Conservation (phyloP, 2,113 vertebrate genomes). For the Takifugu bimaculatus region DNA sequence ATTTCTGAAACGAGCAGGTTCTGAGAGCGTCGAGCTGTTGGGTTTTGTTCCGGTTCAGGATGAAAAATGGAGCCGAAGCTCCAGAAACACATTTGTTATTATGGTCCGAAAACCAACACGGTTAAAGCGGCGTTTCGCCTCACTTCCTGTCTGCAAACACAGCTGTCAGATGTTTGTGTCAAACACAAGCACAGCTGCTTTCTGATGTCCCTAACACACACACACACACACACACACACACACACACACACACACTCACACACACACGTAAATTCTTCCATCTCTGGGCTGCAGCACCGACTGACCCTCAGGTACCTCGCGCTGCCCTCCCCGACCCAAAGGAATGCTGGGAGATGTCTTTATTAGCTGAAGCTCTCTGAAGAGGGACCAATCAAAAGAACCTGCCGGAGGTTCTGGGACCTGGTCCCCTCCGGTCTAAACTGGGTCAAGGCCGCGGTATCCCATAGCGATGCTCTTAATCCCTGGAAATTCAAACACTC, state of each 20-base stretch:
- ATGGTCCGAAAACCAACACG: background rate
- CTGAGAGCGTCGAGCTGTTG: no score
- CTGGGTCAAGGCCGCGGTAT: conserved; percentile 11
- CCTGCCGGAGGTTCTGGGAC: background rate
- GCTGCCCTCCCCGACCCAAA: no score
- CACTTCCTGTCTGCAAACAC: conserved; percentile 21
- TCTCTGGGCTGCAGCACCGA: no score
- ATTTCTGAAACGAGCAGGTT: no score
- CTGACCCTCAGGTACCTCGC: no score
- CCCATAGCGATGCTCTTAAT: conserved; percentile 15
- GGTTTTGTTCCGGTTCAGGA: no score
- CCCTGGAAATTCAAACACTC: conserved; percentile 22
- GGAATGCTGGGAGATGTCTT: no score
- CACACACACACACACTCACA: conserved; percentile 3
- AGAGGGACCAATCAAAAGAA: no score
- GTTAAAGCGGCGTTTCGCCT: background rate
- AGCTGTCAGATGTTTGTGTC: conserved; percentile 20
- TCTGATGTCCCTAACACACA: conserved; percentile 1
- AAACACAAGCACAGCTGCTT: conserved; percentile 31
- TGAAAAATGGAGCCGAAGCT: background rate
- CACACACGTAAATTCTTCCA: background rate
- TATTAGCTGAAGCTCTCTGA: background rate
- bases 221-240: conserved; percentile 7
- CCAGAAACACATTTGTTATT: background rate
- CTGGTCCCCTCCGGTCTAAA: conserved; percentile 9